Conservation (phyloP, 1,140 invertebrate genomes). For the Polypedilum pembai region DNA sequence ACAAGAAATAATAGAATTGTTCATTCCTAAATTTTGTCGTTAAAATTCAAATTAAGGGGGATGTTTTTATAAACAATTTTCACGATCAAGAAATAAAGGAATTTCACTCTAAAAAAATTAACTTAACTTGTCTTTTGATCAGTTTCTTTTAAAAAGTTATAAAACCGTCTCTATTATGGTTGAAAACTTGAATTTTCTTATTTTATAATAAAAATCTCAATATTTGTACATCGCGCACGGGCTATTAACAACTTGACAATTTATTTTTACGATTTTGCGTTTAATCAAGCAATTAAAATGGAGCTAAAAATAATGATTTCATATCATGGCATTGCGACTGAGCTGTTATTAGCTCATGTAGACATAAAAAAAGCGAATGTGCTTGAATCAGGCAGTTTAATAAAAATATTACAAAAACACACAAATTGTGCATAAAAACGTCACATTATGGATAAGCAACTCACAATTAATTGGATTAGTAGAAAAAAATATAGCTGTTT, state of each 20-base stretch:
- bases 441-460: neutral
- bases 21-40: neutral
- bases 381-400: neutral
- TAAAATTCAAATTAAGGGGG: too few relatives aligned
- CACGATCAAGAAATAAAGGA: too few relatives aligned
- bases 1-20: neutral
- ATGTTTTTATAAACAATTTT: too few relatives aligned
- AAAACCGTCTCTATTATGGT: neutral
- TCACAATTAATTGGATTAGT: conserved; percentile 18
- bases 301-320: conserved; percentile 24
- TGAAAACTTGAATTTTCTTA: neutral
- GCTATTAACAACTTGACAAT: conserved; percentile 25
- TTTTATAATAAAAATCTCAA: too few relatives aligned
- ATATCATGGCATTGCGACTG: neutral
- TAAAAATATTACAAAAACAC: conserved; percentile 25
- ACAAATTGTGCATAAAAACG: conserved; percentile 21
- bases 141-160: neutral
- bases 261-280: conserved; percentile 25
- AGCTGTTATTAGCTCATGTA: neutral
- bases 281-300: conserved; percentile 23
- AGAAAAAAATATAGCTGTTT: too few relatives aligned
- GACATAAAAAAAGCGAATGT: neutral
- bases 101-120: too few relatives aligned
- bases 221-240: neutral
- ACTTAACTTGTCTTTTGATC: too few relatives aligned